Evolutionary conservation across 2,113 vertebrate species (phyloP).

Genomic region (Varanus komodoensis): DNA sequence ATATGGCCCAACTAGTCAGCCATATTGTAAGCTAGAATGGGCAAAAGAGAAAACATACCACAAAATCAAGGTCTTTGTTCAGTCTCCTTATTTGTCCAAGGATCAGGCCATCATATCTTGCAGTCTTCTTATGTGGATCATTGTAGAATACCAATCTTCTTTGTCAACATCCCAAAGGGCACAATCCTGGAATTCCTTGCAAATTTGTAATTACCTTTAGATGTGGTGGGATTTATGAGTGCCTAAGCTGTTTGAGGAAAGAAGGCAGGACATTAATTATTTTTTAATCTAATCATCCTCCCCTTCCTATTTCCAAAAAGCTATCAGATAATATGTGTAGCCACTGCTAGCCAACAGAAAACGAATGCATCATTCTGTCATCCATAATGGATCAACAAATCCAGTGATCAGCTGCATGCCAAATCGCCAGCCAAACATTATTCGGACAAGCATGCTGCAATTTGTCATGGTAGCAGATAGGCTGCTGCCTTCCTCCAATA

Average conservation of each 20-base stretch:
- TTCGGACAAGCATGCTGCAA: background rate
- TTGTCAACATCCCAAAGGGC: background rate
- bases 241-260: background rate
- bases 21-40: background rate
- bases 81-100: background rate
- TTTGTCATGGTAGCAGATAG: background rate
- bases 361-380: background rate
- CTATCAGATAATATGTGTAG: background rate
- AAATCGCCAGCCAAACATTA: background rate
- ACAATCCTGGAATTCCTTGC: background rate
- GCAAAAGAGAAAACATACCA: background rate
- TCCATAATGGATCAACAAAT: background rate
- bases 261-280: background rate
- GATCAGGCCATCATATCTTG: background rate
- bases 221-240: constrained; percentile 3
- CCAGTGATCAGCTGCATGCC: too few relatives aligned
- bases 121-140: background rate
- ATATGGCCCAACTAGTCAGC: background rate
- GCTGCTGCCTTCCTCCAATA: background rate
- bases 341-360: background rate
- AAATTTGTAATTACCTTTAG: background rate
- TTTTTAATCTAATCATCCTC: background rate
- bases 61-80: background rate
- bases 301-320: background rate
- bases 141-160: background rate